Conservation (phyloP, 2,797 vertebrate genomes). For the Pseudomugil gertrudae region DNA sequence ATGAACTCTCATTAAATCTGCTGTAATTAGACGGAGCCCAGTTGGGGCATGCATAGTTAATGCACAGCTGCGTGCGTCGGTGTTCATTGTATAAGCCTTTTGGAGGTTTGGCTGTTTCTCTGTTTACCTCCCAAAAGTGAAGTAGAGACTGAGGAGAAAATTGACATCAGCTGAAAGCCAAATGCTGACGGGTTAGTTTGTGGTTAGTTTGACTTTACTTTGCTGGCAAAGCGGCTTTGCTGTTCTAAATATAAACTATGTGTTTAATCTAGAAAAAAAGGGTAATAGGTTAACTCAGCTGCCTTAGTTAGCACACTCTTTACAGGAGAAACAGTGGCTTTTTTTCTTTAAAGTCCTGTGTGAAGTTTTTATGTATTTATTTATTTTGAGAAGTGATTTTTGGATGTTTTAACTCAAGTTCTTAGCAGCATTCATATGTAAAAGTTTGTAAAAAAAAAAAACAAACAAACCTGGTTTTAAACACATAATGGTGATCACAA, state of each 20-base stretch:
- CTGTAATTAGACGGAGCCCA: constrained; percentile 40
- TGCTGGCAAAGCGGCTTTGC: neutral
- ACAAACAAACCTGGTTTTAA: no score
- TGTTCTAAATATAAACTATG: neutral
- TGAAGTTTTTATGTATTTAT: no score
- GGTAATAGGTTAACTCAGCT: neutral
- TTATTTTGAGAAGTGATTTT: no score
- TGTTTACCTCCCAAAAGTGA: constrained; percentile 17
- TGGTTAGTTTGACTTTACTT: constrained; percentile 19
- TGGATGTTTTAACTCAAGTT: no score
- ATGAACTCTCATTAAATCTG: constrained; percentile 51
- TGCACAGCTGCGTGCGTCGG: constrained; percentile 16
- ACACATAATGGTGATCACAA: no score
- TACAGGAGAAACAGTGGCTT: neutral
- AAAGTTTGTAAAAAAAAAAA: no score
- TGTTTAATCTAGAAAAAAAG: neutral
- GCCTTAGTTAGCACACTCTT: neutral
- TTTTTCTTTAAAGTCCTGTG: no score
- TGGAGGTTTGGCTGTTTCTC: neutral
- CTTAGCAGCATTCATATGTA: no score
- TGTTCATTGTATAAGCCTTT: constrained; percentile 21
- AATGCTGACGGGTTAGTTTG: constrained; percentile 32
- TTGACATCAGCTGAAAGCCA: constrained; percentile 33
- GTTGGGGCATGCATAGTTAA: constrained; percentile 17
- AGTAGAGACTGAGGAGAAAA: constrained; percentile 22